phyloP scores from a whole-genome alignment of 2,797 vertebrate genomes.

The Chromis chromis region DNA sequence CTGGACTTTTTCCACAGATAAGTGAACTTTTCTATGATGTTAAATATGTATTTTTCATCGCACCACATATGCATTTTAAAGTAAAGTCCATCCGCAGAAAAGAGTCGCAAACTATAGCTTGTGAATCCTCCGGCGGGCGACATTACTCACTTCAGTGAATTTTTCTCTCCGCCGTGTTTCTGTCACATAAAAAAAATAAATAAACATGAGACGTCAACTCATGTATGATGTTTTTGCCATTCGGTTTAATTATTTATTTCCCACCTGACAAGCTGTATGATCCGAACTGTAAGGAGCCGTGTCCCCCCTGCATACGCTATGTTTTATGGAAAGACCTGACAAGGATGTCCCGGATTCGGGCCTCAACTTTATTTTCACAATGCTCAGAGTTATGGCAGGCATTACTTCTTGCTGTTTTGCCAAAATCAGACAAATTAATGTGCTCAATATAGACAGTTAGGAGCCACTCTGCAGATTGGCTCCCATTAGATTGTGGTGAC shows the following conservation, averaged over 20 bases:
- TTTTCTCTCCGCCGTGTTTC: slow-evolving; percentile 7
- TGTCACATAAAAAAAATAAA: slow-evolving; percentile 42
- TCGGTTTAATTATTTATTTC: slow-evolving; percentile 56
- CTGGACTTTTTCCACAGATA: neutral
- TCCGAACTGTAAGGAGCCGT: slow-evolving; percentile 3
- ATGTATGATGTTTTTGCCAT: slow-evolving; percentile 49
- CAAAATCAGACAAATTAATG: slow-evolving; percentile 24
- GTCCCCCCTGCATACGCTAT: neutral
- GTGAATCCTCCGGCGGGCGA: slow-evolving; percentile 19
- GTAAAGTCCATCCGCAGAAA: neutral
- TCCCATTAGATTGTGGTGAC: slow-evolving; percentile 22
- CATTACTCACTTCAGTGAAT: slow-evolving; percentile 13
- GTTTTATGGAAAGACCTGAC: neutral
- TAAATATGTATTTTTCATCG: slow-evolving; percentile 9
- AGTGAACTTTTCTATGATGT: neutral
- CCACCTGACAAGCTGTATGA: slow-evolving; percentile 36
- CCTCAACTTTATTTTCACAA: slow-evolving; percentile 17
- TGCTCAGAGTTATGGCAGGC: neutral
- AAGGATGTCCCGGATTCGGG: neutral
- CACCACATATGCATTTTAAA: neutral
- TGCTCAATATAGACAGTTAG: slow-evolving; percentile 15
- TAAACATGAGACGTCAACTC: slow-evolving; percentile 48
- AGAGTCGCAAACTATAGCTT: slow-evolving; percentile 19
- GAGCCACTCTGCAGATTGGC: neutral
- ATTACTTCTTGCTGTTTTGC: slow-evolving; percentile 10